Percentiles rank a stretch among this genome's conserved stretches.
Evolutionary conservation across 2,888 invertebrate genomes (phyloP).

Genomic region (Rhagonycha fulva): DNA sequence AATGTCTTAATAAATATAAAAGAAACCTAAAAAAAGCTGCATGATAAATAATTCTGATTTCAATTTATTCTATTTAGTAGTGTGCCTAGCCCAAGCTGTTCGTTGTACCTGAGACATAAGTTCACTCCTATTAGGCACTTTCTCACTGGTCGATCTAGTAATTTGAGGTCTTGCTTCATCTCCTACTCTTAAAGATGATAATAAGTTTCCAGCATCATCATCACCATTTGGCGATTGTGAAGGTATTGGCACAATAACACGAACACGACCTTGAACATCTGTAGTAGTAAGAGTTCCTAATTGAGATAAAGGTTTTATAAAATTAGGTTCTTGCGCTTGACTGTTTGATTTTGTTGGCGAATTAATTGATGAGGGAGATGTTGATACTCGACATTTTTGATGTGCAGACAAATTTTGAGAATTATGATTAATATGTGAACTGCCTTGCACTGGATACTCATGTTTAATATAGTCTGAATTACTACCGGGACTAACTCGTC

Average conservation of each 20-base stretch:
- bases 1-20: not conserved
- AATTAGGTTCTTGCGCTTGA: conserved; percentile 51
- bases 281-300: conserved; percentile 66
- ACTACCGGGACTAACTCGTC: conserved; percentile 42
- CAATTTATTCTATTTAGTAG: conserved; percentile 68
- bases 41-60: conserved; percentile 1
- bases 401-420: conserved; percentile 47
- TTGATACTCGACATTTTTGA: not conserved
- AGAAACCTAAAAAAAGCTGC: conserved; percentile 10
- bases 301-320: conserved; percentile 71
- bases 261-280: conserved; percentile 63
- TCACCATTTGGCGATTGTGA: conserved; percentile 49
- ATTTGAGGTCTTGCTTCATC: conserved; percentile 63
- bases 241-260: conserved; percentile 65
- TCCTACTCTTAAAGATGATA: conserved; percentile 61
- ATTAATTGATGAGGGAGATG: not conserved
- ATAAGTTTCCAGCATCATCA: conserved; percentile 45
- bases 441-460: conserved; percentile 24
- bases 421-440: conserved; percentile 28
- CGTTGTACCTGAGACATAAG: conserved; percentile 82
- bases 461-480: conserved; percentile 45
- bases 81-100: conserved; percentile 85
- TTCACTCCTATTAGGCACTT: conserved; percentile 83
- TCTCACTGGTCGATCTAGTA: conserved; percentile 82
- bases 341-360: not conserved